phyloP scores from a whole-genome alignment of 2,888 invertebrate species.

The Eledona agricola region DNA sequence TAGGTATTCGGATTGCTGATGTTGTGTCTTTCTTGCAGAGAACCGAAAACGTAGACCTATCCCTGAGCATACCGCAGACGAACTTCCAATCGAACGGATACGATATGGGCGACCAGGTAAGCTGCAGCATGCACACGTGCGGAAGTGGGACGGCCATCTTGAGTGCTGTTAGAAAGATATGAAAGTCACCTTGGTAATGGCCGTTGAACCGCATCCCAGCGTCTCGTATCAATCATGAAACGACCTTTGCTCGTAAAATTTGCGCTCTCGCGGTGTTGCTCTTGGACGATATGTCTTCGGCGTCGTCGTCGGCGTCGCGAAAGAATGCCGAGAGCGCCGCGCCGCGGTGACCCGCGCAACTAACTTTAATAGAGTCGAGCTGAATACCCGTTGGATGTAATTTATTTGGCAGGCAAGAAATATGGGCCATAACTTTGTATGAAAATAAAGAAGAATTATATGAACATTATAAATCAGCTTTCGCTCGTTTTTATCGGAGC shows the following conservation, averaged over 20 bases:
- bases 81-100: constrained; percentile 73
- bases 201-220: constrained; percentile 49
- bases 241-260: constrained; percentile 7
- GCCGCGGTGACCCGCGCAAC: constrained; percentile 60
- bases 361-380: constrained; percentile 64
- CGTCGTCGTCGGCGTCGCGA: constrained; percentile 33
- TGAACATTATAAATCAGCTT: constrained; percentile 63
- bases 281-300: constrained; percentile 4
- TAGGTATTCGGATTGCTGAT: too few relatives aligned
- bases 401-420: constrained; percentile 64
- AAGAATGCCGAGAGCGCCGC: too few relatives aligned
- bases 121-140: constrained; percentile 34
- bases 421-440: constrained; percentile 64
- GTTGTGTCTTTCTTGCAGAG: constrained; percentile 69
- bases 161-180: constrained; percentile 43
- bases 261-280: too few relatives aligned
- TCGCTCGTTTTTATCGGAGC: constrained; percentile 61
- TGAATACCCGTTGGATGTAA: constrained; percentile 62
- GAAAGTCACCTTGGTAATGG: constrained; percentile 52
- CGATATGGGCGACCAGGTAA: constrained; percentile 82
- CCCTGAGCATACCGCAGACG: constrained; percentile 75
- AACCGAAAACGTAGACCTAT: constrained; percentile 78
- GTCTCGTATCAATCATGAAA: constrained; percentile 50
- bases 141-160: constrained; percentile 35
- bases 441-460: constrained; percentile 65